phyloP scores from a whole-genome alignment of 2,113 vertebrate genomes.

The Colistium nudipinnis region DNA sequence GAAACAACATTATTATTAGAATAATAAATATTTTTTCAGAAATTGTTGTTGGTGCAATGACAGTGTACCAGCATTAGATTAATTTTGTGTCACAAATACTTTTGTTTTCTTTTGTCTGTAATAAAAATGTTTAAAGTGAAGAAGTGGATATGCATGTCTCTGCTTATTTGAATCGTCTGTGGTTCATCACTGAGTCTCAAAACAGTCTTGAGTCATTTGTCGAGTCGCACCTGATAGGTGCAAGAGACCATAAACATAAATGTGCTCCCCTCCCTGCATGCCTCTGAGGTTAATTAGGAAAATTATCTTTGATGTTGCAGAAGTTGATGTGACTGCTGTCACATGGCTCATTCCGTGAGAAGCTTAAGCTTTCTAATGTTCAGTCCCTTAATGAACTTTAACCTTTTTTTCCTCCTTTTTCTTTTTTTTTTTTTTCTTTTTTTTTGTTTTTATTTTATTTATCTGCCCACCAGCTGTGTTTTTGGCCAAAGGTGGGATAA shows the following conservation, averaged over 20 bases:
- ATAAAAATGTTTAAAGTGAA: constrained; percentile 91
- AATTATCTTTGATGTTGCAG: constrained; percentile 51
- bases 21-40: constrained; percentile 78
- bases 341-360: constrained; percentile 37
- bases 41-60: constrained; percentile 76
- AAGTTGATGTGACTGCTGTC: constrained; percentile 27
- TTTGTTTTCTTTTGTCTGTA: constrained; percentile 93
- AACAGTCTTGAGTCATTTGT: constrained; percentile 28
- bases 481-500: constrained; percentile 49
- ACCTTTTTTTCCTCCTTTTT: constrained; percentile 18
- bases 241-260: constrained; percentile 16
- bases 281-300: constrained; percentile 48
- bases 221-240: neutral
- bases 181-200: constrained; percentile 7
- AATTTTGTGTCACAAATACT: constrained; percentile 87
- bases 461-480: constrained; percentile 41
- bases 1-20: constrained; percentile 72
- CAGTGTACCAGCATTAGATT: constrained; percentile 81
- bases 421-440: neutral
- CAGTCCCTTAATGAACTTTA: constrained; percentile 33
- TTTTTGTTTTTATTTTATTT: too few relatives aligned
- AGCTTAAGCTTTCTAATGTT: constrained; percentile 7
- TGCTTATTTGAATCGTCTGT: constrained; percentile 31
- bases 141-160: constrained; percentile 34
- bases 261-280: constrained; percentile 18